Evolutionary conservation across 2,888 invertebrate genomes (phyloP).

Genomic region (Taphrorychus bicolor): DNA sequence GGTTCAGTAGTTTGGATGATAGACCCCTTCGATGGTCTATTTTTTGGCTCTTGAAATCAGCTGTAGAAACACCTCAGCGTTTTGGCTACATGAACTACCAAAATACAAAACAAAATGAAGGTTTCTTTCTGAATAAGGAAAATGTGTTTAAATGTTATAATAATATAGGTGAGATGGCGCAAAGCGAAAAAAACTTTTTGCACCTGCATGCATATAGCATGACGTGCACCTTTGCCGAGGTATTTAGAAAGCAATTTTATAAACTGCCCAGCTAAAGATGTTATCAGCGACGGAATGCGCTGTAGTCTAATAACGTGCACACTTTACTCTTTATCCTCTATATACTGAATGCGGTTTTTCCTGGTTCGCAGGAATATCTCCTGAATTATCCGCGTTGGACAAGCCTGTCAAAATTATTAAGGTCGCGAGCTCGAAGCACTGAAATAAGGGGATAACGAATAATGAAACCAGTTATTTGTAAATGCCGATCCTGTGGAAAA

Average conservation of each 20-base stretch:
- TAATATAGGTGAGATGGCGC: no score
- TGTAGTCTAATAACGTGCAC: constrained; percentile 6
- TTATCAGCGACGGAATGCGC: constrained; percentile 11
- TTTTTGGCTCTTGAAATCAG: no score
- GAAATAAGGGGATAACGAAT: constrained; percentile 19
- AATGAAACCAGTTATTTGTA: constrained; percentile 17
- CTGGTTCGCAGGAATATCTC: neutral
- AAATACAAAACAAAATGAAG: no score
- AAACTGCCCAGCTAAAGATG: constrained; percentile 11
- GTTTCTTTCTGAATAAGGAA: no score
- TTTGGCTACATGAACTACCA: no score
- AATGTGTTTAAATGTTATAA: no score
- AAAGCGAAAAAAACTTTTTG: no score
- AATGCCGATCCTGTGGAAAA: constrained; percentile 21
- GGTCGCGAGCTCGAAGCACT: neutral
- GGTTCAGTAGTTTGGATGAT: no score
- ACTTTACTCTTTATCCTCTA: neutral
- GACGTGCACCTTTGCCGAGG: constrained; percentile 18
- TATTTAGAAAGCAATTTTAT: constrained; percentile 26
- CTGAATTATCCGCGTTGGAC: constrained; percentile 10
- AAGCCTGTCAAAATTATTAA: constrained; percentile 14
- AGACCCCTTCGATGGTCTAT: no score
- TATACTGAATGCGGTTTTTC: neutral
- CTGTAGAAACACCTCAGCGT: no score
- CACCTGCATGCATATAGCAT: constrained; percentile 21